Evolutionary conservation across 2,888 invertebrate species (phyloP), one percentile per base, ranked within the genome.

Genomic region (Microdon myrmicae): DNA sequence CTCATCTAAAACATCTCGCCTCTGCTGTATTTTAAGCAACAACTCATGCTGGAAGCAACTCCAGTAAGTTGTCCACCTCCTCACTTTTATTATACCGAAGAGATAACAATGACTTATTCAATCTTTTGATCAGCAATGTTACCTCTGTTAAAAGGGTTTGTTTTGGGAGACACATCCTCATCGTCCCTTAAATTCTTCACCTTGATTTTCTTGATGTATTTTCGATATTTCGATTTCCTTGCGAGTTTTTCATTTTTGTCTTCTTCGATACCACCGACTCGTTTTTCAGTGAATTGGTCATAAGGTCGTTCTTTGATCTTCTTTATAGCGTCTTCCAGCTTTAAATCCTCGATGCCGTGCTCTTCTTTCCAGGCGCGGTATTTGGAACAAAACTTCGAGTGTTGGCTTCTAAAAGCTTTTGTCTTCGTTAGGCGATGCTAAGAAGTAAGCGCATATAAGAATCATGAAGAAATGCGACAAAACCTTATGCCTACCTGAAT

Each of bases 221-320:
- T 78, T 2, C 75, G 73, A 3, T 71, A 4, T 68, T 80, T 80
- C 3, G 71, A 69, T 54, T 76, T 73, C 5, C 68, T 71, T 1
- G 72, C 66, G 2, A 73, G 53, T 35, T 72, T 69, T 10, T 71
- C 71, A 41, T 75, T 74, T 31, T 80, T 80, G 0, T 68, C 14
- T 2, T 73, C 71, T 55, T 80, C 80, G 14, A 71, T 23, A 1
- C 79, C 78, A 6, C 75, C 71, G 2, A 74, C 70, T 9, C 74
- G 69, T 1, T 54, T 28, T n/a, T 74, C 71, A 70, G 81, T 81
- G 69, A 83, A 89, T 67, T 88, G 88, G 32, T 83, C 78, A 85
- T 89, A 89, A 3, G 89, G 88, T 71, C 87, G 85, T 60, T 82
- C 81, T 32, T 69, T 77, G 45, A 78, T 74, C 79, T 72, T 78